Percentiles rank a stretch among this genome's conserved stretches.
These are phyloP conservation scores for Enteromius argenteus DNA, from an alignment of 2,797 vertebrate species.

Conservation along the genomic window DNA sequence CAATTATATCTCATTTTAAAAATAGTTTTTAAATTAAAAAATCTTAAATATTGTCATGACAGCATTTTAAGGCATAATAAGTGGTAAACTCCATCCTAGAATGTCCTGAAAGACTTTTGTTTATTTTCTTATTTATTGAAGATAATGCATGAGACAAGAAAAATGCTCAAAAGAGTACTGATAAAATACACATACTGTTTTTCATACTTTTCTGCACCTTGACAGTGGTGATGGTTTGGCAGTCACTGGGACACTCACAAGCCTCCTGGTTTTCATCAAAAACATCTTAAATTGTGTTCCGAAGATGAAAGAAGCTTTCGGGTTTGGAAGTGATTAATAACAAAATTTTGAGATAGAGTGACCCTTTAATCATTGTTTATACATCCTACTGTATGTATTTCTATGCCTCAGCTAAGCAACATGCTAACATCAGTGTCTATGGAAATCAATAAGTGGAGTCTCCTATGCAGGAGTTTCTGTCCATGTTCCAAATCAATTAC, in stretches of 20 bases:
- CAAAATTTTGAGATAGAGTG: too few relatives aligned
- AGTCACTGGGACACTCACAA: too few relatives aligned
- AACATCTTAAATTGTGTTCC: too few relatives aligned
- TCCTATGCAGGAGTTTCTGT: neutral
- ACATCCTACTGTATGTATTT: neutral
- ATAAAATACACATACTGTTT: too few relatives aligned
- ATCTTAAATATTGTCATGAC: neutral
- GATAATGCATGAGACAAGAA: neutral
- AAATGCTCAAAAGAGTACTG: too few relatives aligned
- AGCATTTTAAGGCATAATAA: neutral
- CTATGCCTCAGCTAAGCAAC: neutral
- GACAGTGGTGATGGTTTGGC: too few relatives aligned
- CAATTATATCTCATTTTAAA: too few relatives aligned
- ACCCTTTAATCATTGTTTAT: neutral
- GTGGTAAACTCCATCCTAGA: neutral
- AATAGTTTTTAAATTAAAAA: neutral
- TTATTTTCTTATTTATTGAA: neutral
- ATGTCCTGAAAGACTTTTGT: neutral
- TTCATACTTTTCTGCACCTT: too few relatives aligned
- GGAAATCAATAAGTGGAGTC: neutral
- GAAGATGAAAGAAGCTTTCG: too few relatives aligned
- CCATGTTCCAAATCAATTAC: neutral
- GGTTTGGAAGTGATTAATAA: too few relatives aligned
- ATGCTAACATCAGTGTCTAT: neutral
- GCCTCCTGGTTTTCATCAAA: too few relatives aligned